Evolutionary conservation across 1,140 invertebrate species (phyloP).

Genomic region (Notospermus geniculatus): DNA sequence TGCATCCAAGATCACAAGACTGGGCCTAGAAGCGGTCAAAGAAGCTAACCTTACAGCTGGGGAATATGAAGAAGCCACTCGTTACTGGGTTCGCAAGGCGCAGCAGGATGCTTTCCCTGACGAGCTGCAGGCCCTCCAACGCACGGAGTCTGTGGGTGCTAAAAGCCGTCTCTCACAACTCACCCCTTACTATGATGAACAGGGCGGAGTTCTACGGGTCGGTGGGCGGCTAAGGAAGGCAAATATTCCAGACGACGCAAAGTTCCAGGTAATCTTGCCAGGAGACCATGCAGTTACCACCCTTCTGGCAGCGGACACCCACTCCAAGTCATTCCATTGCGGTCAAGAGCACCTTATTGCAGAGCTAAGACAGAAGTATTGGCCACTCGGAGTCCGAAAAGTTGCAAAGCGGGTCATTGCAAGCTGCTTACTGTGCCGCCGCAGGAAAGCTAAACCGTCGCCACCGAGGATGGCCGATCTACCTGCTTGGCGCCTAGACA

Average conservation of each 20-base stretch:
- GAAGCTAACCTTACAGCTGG: no score
- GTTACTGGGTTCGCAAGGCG: background rate
- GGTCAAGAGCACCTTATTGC: constrained; percentile 5
- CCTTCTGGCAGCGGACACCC: background rate
- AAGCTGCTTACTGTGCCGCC: background rate
- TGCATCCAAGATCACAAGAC: no score
- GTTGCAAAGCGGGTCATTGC: background rate
- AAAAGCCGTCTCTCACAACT: background rate
- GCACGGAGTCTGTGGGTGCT: background rate
- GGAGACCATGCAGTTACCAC: background rate
- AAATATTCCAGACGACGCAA: background rate
- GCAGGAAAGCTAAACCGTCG: background rate
- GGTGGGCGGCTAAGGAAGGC: background rate
- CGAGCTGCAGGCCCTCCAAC: background rate
- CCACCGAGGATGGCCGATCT: background rate
- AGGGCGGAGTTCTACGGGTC: no score
- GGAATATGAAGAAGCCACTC: background rate
- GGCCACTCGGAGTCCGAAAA: background rate
- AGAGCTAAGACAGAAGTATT: constrained; percentile 1
- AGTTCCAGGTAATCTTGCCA: constrained; percentile 8
- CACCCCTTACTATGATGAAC: background rate
- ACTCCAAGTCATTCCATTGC: background rate
- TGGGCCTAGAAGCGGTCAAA: no score
- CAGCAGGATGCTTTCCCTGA: background rate
- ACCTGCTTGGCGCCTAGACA: no score